Percentiles rank a stretch among this genome's conserved stretches.
Evolutionary conservation across 2,888 invertebrate genomes (phyloP).

Genomic region (Trichogramma dendrolimi): DNA sequence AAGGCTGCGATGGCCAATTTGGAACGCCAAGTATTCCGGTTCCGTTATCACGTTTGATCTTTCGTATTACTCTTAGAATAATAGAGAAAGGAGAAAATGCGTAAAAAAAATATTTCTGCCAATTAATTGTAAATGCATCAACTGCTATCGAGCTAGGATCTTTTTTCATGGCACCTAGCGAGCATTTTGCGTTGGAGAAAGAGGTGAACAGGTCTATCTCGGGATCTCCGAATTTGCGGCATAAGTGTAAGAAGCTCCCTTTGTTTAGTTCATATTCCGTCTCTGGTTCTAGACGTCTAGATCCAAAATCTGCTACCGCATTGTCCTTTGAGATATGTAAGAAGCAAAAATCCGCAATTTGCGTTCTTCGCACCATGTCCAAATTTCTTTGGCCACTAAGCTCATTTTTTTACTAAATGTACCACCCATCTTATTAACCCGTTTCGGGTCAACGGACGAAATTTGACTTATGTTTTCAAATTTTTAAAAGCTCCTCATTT

Average conservation of each 20-base stretch:
- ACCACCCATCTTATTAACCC: constrained; percentile 32
- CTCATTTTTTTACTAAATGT: constrained; percentile 25
- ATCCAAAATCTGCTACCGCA: constrained; percentile 32
- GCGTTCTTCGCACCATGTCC: constrained; percentile 25
- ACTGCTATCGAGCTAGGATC: constrained; percentile 16
- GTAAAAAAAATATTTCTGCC: constrained; percentile 12
- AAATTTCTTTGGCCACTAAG: constrained; percentile 26
- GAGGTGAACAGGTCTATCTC: constrained; percentile 25
- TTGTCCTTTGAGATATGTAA: constrained; percentile 29
- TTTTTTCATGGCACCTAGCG: constrained; percentile 15
- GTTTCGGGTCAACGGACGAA: too few species aligned
- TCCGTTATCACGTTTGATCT: neutral
- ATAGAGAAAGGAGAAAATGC: constrained; percentile 17
- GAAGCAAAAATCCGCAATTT: constrained; percentile 30
- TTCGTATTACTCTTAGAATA: constrained; percentile 11
- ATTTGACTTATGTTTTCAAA: too few species aligned
- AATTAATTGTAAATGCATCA: constrained; percentile 4
- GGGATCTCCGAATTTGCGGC: constrained; percentile 9
- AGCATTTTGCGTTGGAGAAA: constrained; percentile 20
- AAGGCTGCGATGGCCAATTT: neutral
- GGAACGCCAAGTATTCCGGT: neutral
- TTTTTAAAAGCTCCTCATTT: too few species aligned
- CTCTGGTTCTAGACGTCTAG: constrained; percentile 28
- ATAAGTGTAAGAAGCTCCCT: constrained; percentile 10
- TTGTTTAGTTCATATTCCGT: constrained; percentile 27